phyloP scores from a whole-genome alignment of 2,888 invertebrate species.

The Ditylenchus weischeri region DNA sequence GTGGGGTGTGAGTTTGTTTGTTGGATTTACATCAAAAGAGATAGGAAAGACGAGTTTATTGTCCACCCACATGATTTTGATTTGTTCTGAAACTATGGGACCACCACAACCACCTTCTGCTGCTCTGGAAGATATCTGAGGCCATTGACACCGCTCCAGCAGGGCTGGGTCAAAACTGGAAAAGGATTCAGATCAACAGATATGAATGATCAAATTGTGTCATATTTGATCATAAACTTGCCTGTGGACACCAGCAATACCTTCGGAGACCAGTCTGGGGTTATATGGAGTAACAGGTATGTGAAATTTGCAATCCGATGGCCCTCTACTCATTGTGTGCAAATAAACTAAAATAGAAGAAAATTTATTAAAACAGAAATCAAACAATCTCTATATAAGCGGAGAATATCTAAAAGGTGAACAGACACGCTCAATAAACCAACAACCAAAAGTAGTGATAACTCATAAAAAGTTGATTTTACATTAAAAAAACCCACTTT shows the following conservation, averaged over 20 bases:
- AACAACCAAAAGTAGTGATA: too few relatives aligned
- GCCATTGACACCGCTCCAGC: constrained; percentile 18
- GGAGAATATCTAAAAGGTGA: too few relatives aligned
- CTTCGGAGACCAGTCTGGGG: constrained; percentile 15
- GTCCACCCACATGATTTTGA: constrained; percentile 29
- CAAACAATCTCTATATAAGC: too few relatives aligned
- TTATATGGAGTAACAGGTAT: constrained; percentile 23
- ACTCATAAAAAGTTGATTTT: too few relatives aligned
- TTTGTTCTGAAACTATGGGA: constrained; percentile 30
- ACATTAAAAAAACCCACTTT: too few relatives aligned
- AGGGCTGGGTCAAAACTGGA: constrained; percentile 19
- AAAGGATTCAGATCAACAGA: neutral
- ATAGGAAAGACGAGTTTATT: constrained; percentile 28
- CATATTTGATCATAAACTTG: constrained; percentile 9
- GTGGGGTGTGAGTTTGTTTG: too few relatives aligned
- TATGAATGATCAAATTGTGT: neutral
- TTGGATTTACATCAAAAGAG: constrained; percentile 21
- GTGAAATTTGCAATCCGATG: constrained; percentile 18
- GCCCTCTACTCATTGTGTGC: neutral
- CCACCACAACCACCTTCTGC: constrained; percentile 31
- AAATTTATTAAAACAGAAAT: too few relatives aligned
- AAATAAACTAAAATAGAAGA: neutral
- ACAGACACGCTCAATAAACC: too few relatives aligned
- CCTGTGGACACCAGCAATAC: constrained; percentile 11
- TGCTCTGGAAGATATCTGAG: constrained; percentile 1